A percentile compares a stretch with the other conserved stretches of the same genome.
Conservation (phyloP, 2,113 vertebrate species). For the Azemiops feae region DNA sequence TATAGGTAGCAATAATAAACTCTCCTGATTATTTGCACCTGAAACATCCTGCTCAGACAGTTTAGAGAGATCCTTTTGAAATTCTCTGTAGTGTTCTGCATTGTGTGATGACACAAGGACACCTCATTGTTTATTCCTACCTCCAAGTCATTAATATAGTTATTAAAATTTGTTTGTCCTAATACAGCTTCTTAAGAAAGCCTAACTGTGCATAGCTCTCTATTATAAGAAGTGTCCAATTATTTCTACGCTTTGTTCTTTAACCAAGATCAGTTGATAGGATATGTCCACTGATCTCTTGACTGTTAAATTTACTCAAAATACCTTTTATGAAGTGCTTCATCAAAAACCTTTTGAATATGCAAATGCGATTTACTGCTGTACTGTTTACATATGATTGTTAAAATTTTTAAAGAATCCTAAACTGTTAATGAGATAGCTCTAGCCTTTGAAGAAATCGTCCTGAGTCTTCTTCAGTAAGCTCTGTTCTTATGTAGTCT, state of each 20-base stretch:
- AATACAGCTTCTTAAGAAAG: not conserved
- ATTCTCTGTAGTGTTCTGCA: not conserved
- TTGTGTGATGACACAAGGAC: not conserved
- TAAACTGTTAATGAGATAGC: not conserved
- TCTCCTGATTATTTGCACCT: not conserved
- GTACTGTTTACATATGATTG: not conserved
- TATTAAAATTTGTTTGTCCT: not conserved
- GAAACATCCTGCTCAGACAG: not conserved
- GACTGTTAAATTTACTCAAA: not conserved
- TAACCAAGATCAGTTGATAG: not conserved
- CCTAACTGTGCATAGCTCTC: not conserved
- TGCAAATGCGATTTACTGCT: not conserved
- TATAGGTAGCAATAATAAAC: not conserved
- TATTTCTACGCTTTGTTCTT: not conserved
- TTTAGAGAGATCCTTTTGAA: not conserved
- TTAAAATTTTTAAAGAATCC: not conserved
- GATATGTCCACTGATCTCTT: not conserved
- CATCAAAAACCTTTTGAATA: not conserved
- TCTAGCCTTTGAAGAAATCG: not conserved
- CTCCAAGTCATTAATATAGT: not conserved
- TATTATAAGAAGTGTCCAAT: not conserved
- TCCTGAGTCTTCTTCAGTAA: not conserved
- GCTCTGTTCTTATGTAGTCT: not conserved
- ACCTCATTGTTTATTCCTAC: not conserved
- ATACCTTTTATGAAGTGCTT: not conserved